Evolutionary conservation across 2,113 vertebrate genomes (phyloP), one percentile per base, ranked within the genome.

Genomic region (Clupea harengus): DNA sequence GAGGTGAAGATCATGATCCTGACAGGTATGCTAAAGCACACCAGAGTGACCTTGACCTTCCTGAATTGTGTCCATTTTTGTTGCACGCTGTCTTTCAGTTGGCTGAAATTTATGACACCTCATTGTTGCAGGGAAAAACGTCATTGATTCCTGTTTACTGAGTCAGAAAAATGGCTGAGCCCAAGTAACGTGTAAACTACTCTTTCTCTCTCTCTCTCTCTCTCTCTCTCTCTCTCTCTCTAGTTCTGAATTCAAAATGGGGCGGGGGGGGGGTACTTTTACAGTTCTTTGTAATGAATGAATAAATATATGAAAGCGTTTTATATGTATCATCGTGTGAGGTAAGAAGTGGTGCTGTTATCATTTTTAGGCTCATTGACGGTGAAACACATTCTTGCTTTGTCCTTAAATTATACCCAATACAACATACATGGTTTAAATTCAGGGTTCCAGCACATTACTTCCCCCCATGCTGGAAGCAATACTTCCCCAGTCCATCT

Each of bases 121-220:
- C 72, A 78, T 78, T 78, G 72, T 78, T 44, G 10, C 32, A 44
- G 72, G 25, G 72, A 78, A 25, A 39, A 72, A 78, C 28, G 32
- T 39, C 72, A 78, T 39, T 39, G 72, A 78, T 78, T 78, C 72
- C 32, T 78, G 72, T 78, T 78, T 78, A 17, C 20, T 20, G 60
- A 64, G 28, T 78, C 28, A 78, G 11, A 32, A 78, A 78, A 78
- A 39, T 72, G 64, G 25, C 64, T 18, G 15, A 49, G 52, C 13
- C 17, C 52, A 54, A 72, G 1, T 28, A 15, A 28, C 13, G 2
- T 10, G 2, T 25, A 28, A 72, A 28, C 25, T 10, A 22, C 6
- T 64, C 18, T 6, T 6, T 72, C 25, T 72, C 64, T 72, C 64
- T 72, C 64, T 32, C 64, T 32, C 64, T 72, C n/a, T 72, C 64